These are phyloP conservation scores for Neosilurus hyrtlii DNA, from an alignment of 2,797 vertebrate species.

Conservation along the genomic window DNA sequence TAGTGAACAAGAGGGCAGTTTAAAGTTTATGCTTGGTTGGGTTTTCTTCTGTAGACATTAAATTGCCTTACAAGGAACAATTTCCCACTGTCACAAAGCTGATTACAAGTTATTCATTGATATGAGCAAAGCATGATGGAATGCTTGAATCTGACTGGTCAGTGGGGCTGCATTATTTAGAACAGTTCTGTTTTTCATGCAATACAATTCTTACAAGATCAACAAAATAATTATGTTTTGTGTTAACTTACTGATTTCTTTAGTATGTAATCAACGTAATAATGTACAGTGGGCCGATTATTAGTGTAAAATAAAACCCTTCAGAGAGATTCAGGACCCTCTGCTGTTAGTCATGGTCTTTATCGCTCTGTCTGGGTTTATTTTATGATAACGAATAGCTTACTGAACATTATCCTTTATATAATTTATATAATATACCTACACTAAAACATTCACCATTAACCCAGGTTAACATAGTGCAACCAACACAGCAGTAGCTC, in stretches of 20 bases:
- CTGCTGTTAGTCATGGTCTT: no score
- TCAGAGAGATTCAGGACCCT: no score
- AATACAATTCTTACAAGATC: no score
- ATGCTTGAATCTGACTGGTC: background rate
- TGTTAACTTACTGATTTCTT: no score
- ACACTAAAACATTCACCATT: background rate
- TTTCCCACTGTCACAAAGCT: background rate
- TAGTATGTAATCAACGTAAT: no score
- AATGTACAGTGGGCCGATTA: no score
- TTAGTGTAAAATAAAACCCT: no score
- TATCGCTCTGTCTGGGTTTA: no score
- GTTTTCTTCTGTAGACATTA: background rate
- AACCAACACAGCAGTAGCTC: background rate
- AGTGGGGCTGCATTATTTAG: background rate
- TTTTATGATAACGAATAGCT: no score
- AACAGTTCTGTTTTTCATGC: background rate
- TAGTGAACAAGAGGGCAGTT: constrained; percentile 6
- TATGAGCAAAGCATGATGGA: background rate
- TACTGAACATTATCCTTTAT: no score
- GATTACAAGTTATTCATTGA: background rate
- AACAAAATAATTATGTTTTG: no score
- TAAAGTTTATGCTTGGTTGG: background rate
- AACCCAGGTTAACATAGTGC: background rate
- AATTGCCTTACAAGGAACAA: background rate
- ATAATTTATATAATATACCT: no score